Evolutionary conservation across 1,140 invertebrate genomes (phyloP).

Genomic region (Drosophila nebulosa): DNA sequence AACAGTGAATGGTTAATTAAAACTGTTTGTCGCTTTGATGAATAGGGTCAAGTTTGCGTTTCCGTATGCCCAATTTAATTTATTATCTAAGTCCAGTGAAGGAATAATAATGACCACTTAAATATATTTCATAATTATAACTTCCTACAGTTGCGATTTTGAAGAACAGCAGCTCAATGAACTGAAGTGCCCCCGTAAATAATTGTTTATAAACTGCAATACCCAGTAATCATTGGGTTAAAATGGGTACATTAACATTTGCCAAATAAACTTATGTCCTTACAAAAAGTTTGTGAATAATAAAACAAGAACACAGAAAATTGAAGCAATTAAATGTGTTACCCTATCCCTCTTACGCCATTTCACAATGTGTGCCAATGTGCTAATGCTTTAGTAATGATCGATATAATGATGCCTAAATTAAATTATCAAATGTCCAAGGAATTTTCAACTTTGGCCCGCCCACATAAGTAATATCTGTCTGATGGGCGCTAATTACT

Average conservation of each 20-base stretch:
- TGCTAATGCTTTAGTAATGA: conserved; percentile 20
- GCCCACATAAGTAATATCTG: conserved; percentile 61
- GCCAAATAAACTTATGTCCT: too few relatives aligned
- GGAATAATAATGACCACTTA: neutral
- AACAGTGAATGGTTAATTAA: conserved; percentile 1
- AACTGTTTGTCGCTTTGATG: neutral
- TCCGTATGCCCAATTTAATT: conserved; percentile 2
- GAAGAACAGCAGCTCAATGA: conserved; percentile 40
- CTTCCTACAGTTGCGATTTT: conserved; percentile 39
- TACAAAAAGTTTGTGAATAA: too few relatives aligned
- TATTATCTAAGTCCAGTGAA: neutral
- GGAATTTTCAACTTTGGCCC: conserved; percentile 40
- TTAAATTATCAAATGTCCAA: conserved; percentile 7
- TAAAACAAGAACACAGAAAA: too few relatives aligned
- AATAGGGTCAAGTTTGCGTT: neutral
- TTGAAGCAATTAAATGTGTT: too few relatives aligned
- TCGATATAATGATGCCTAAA: conserved; percentile 10
- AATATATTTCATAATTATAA: conserved; percentile 5
- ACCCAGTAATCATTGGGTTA: too few relatives aligned
- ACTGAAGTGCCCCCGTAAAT: conserved; percentile 39
- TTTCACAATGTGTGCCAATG: conserved; percentile 43
- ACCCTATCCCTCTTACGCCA: conserved; percentile 28
- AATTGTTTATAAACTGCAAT: neutral
- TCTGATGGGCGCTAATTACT: conserved; percentile 48
- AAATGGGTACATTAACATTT: too few relatives aligned